A percentile compares a stretch with the other conserved stretches of the same genome.
Evolutionary conservation across 1,140 invertebrate genomes (phyloP).

Genomic region (Drosophila tristis): DNA sequence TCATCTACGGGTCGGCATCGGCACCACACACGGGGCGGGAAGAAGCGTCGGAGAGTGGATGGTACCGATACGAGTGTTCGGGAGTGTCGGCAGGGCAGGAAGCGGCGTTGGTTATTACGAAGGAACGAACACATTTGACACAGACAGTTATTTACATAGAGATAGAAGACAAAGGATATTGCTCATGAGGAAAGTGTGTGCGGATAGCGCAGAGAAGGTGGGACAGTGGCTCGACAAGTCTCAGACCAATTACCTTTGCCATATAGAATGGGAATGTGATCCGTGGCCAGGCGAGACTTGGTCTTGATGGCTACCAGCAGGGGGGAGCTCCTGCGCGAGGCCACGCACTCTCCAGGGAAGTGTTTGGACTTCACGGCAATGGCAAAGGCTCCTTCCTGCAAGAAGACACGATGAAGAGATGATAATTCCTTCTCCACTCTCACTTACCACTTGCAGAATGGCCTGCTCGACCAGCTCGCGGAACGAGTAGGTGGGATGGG

Average conservation of each 20-base stretch:
- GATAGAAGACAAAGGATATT: conserved; percentile 46
- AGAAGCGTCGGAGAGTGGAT: conserved; percentile 27
- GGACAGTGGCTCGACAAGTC: not conserved
- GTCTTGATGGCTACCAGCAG: conserved; percentile 99
- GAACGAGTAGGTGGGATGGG: conserved; percentile 96
- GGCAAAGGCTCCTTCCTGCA: conserved; percentile 98
- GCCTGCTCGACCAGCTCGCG: conserved; percentile 98
- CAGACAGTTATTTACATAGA: conserved; percentile 60
- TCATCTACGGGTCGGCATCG: conserved; percentile 66
- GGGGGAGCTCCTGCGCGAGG: conserved; percentile 97
- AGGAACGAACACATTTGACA: conserved; percentile 42
- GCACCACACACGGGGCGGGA: conserved; percentile 28
- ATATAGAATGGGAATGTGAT: conserved; percentile 99
- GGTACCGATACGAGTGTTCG: conserved; percentile 28
- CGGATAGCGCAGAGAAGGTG: not conserved
- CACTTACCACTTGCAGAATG: conserved; percentile 92
- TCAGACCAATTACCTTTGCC: conserved; percentile 83
- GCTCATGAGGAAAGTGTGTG: not conserved
- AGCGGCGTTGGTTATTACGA: conserved; percentile 42
- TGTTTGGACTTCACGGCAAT: conserved; percentile 97
- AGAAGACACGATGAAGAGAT: not conserved
- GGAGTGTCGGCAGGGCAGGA: conserved; percentile 17
- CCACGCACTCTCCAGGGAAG: conserved; percentile 98
- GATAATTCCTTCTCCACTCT: too few species aligned
- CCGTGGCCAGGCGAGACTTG: conserved; percentile 94